phyloP scores from a whole-genome alignment of 2,888 invertebrate species.

The Unio delphinus region DNA sequence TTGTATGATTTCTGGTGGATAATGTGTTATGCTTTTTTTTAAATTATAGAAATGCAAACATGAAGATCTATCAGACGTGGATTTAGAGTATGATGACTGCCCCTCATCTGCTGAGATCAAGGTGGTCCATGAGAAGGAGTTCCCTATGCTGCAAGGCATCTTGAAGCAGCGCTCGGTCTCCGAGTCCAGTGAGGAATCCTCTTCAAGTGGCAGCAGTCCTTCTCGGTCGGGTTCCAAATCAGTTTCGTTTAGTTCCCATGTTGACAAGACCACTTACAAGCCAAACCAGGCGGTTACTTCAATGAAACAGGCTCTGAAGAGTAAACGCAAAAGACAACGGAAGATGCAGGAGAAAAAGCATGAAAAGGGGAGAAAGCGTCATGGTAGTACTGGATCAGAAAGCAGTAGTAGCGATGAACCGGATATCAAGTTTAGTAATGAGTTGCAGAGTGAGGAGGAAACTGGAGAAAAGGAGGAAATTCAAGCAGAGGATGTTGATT shows the following conservation, averaged over 20 bases:
- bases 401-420: constrained; percentile 50
- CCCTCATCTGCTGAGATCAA: constrained; percentile 59
- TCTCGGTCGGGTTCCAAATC: constrained; percentile 30
- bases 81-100: constrained; percentile 28
- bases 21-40: neutral
- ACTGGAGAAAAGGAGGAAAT: constrained; percentile 18
- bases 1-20: neutral
- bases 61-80: constrained; percentile 40
- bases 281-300: constrained; percentile 59
- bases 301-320: constrained; percentile 66
- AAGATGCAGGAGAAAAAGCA: constrained; percentile 59
- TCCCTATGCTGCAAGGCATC: constrained; percentile 61
- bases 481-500: neutral
- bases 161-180: constrained; percentile 73
- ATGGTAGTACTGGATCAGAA: constrained; percentile 52
- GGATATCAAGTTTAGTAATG: constrained; percentile 31
- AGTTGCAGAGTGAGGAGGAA: constrained; percentile 47
- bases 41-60: neutral
- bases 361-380: constrained; percentile 35
- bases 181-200: constrained; percentile 73
- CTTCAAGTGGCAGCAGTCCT: constrained; percentile 13
- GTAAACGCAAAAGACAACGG: constrained; percentile 58
- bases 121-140: constrained; percentile 53
- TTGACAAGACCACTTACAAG: constrained; percentile 65
- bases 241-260: constrained; percentile 66